A percentile compares a stretch with the other conserved stretches of the same genome.
phyloP scores from a whole-genome alignment of 2,113 vertebrate genomes.

The Falcunculus frontatus region DNA sequence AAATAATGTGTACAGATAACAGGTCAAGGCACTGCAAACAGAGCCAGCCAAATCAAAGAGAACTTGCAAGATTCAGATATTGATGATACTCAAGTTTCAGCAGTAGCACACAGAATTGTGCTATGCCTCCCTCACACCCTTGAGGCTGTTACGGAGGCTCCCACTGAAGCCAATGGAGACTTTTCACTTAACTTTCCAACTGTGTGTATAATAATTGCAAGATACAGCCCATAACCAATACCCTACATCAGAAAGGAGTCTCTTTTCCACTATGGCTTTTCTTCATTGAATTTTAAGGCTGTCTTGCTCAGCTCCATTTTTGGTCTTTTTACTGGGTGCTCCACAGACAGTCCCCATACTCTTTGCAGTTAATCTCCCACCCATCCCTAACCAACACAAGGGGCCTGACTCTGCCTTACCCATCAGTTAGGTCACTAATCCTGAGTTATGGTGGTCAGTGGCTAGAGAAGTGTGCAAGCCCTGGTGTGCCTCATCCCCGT shows the following conservation, averaged over 20 bases:
- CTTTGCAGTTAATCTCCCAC: not conserved
- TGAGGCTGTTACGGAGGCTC: accelerated
- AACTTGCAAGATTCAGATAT: not conserved
- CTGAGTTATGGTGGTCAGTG: accelerated
- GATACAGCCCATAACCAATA: not conserved
- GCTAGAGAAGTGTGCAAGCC: not conserved
- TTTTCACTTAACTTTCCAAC: not conserved
- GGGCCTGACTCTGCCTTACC: not conserved
- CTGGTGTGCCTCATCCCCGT: not conserved
- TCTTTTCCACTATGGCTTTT: not conserved
- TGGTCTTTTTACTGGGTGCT: too few species aligned
- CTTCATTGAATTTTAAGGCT: not conserved
- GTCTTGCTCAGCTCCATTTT: not conserved
- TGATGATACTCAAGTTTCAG: not conserved
- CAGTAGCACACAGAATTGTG: not conserved
- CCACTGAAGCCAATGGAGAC: not conserved
- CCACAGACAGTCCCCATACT: not conserved
- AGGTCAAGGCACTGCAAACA: not conserved
- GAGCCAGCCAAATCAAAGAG: not conserved
- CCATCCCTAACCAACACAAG: accelerated
- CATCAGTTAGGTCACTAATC: not conserved
- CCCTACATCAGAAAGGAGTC: not conserved
- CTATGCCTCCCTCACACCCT: not conserved
- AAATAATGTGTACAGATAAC: not conserved
- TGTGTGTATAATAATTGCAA: not conserved